Conservation (phyloP, 2,113 vertebrate species). For the Mola mola region DNA sequence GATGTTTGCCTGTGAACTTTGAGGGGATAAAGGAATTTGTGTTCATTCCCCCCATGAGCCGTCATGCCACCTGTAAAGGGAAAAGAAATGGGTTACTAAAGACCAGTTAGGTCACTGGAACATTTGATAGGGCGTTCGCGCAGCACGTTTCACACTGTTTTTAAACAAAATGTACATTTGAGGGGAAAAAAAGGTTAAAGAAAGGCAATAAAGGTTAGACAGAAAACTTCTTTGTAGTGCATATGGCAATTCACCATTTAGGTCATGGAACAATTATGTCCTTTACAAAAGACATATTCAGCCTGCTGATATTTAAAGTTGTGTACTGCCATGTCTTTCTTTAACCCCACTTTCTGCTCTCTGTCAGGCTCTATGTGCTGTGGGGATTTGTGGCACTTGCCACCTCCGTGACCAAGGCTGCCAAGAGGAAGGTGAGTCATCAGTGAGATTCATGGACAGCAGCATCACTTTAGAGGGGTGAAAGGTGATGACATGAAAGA, state of each 20-base stretch:
- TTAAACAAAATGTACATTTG: slow-evolving; percentile 15
- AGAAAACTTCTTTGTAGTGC: slow-evolving; percentile 33
- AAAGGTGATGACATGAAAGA: slow-evolving; percentile 17
- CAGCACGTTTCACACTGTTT: slow-evolving; percentile 10
- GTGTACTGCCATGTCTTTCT: slow-evolving; percentile 2
- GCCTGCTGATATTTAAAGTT: slow-evolving; percentile 27
- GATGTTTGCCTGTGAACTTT: slow-evolving; percentile 45
- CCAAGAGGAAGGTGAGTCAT: slow-evolving; percentile 77
- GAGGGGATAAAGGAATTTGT: slow-evolving; percentile 45
- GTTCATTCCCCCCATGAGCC: neutral
- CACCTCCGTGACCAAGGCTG: slow-evolving; percentile 68
- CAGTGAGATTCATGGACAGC: slow-evolving; percentile 30
- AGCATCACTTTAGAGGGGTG: slow-evolving; percentile 9
- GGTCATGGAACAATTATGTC: slow-evolving; percentile 40
- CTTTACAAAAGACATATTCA: slow-evolving; percentile 47
- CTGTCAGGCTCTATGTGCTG: slow-evolving; percentile 72
- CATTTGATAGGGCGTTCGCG: slow-evolving; percentile 45
- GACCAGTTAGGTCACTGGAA: slow-evolving; percentile 63
- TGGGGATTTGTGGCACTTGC: slow-evolving; percentile 70
- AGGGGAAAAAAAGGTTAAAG: slow-evolving; percentile 5
- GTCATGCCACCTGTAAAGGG: slow-evolving; percentile 37
- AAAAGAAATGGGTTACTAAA: slow-evolving; percentile 35
- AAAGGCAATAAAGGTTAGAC: neutral
- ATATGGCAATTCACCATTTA: slow-evolving; percentile 29
- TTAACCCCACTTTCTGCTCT: slow-evolving; percentile 27